Conservation (phyloP, 2,888 invertebrate genomes). For the Palloptera scutellata region DNA sequence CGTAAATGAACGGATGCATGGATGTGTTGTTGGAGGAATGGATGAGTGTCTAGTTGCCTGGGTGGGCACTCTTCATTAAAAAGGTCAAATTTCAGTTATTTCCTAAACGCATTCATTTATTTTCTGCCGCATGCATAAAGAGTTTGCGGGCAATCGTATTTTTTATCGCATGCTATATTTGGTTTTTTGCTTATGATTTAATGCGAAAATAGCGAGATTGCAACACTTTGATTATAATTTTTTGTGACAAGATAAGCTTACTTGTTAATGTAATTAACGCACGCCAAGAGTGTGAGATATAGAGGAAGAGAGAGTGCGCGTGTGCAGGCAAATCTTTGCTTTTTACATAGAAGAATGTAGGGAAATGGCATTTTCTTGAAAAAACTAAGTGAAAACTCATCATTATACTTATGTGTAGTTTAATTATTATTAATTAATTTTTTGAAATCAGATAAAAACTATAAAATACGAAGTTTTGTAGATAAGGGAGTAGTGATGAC, state of each 20-base stretch:
- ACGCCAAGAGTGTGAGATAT: not conserved
- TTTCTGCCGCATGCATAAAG: constrained; percentile 28
- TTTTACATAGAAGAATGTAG: too few species aligned
- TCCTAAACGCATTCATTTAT: constrained; percentile 49
- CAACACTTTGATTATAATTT: constrained; percentile 33
- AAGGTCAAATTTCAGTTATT: constrained; percentile 48
- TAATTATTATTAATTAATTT: too few species aligned
- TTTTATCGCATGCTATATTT: not conserved
- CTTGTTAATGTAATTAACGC: constrained; percentile 41
- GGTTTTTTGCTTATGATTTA: not conserved
- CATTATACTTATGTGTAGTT: too few species aligned
- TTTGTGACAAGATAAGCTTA: constrained; percentile 26
- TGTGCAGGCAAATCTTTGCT: too few species aligned
- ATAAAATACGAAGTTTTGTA: too few species aligned
- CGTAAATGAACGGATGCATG: not conserved
- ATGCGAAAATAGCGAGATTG: constrained; percentile 13
- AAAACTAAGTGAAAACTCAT: too few species aligned
- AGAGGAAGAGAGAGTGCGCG: too few species aligned
- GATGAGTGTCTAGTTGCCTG: constrained; percentile 14
- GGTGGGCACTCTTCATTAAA: constrained; percentile 37
- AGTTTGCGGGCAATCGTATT: not conserved
- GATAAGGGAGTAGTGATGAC: too few species aligned
- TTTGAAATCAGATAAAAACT: too few species aligned
- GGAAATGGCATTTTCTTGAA: too few species aligned
- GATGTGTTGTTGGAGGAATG: not conserved